Base-by-base conservation (phyloP, 2,113 vertebrate species). In the Pseudopodoces humilis region DNA sequence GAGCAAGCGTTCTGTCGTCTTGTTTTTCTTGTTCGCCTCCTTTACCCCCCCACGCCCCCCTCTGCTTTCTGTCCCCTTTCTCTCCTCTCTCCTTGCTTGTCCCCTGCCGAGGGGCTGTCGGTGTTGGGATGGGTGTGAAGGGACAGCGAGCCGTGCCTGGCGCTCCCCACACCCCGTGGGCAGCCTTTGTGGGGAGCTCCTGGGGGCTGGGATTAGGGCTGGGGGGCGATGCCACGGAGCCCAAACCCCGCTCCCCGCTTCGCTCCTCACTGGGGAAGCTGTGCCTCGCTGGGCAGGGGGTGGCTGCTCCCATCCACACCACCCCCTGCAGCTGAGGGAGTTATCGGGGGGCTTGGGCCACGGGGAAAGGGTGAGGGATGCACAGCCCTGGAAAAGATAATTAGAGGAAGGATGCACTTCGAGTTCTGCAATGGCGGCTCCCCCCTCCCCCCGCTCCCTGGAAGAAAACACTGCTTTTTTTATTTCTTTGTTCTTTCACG, bases 1-100 rank as follows among this genome's bases (percentile, higher is more conserved):
- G 97, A 95, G 94, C 96, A 86, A 83, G 90, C 83, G 84, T 62
- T 83, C 96, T 96, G 81, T 91, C 95, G 46, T 89, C 94, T 95
- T 96, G 94, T 91, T 95, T 95, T 88, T 58, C 89, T 95, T 58
- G 56, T 68, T 86, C 55, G 10, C 65, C 72, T 91, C 88, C 90
- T 90, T 92, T 68, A 25, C 19, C 24, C 35, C 43, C 43, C 71
- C 39, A 31, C 10, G 2, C 37, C 39, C 7, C 64, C 23, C 39
- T 25, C 13, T 4, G 44, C 35, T 52, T 56, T 23, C n/a, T 15
- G 41, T 67, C 68, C 85, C 85, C 49, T 44, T 60, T 77, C 68
- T 49, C n/a, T 16, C 4, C 2, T 78, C 28, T 68, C 74, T 58
- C 69, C 50, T 39, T 2, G 10, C 31, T 7, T 33, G 15, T 24